Percentiles rank a stretch among this genome's conserved stretches.
Evolutionary conservation across 2,113 vertebrate genomes (phyloP).

Genomic region (Mastomys coucha): DNA sequence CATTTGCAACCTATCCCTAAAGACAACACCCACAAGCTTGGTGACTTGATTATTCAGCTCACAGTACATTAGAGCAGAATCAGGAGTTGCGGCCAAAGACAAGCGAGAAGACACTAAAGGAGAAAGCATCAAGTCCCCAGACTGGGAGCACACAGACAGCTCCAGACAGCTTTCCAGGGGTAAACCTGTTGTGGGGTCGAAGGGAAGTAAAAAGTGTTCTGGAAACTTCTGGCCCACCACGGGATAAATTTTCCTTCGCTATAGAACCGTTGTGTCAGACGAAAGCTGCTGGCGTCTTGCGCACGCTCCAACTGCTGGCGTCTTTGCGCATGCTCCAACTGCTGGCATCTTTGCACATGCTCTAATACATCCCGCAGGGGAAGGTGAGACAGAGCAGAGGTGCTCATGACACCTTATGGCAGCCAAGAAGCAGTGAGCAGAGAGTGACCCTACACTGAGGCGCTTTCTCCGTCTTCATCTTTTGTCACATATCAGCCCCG

Average conservation of each 20-base stretch:
- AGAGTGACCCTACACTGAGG: too few species aligned
- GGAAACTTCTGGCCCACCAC: not conserved
- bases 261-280: not conserved
- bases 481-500: not conserved
- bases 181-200: too few species aligned
- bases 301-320: too few species aligned
- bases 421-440: not conserved
- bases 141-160: not conserved
- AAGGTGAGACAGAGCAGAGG: too few species aligned
- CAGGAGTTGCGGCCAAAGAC: not conserved
- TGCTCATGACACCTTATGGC: not conserved
- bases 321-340: too few species aligned
- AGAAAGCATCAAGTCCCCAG: not conserved
- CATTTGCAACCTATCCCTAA: not conserved
- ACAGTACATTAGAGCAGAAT: not conserved
- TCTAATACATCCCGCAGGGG: fast-evolving
- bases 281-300: not conserved
- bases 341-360: too few species aligned
- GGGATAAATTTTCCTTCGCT: not conserved
- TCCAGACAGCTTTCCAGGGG: fast-evolving
- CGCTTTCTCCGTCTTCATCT: too few species aligned
- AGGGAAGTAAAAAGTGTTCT: not conserved
- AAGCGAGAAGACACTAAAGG: not conserved
- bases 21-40: too few species aligned
- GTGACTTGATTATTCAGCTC: not conserved